These are phyloP conservation scores for Zhengitettix transpicula DNA, from an alignment of 2,888 invertebrate genomes.

Conservation along the genomic window DNA sequence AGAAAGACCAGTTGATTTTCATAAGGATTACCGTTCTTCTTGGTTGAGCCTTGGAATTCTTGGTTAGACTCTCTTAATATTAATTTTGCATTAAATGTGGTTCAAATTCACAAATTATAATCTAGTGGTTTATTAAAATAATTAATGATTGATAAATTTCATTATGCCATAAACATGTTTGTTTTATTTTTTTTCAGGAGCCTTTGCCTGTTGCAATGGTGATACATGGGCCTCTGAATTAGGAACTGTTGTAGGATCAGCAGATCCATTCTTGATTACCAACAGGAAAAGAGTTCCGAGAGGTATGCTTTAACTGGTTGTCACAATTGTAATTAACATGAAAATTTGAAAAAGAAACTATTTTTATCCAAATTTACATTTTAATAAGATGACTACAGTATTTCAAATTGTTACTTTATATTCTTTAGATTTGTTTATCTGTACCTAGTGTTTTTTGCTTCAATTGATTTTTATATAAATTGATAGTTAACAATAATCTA, in stretches of 20 bases:
- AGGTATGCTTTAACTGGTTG: conserved; percentile 25
- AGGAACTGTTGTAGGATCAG: conserved; percentile 51
- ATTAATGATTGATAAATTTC: too few relatives aligned
- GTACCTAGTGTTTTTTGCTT: too few relatives aligned
- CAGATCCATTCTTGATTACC: conserved; percentile 60
- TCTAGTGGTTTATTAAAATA: too few relatives aligned
- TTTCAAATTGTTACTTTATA: not conserved
- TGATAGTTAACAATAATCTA: too few relatives aligned
- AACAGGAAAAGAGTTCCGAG: conserved; percentile 55
- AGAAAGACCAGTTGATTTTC: conserved; percentile 64
- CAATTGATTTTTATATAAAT: too few relatives aligned
- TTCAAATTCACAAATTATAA: too few relatives aligned
- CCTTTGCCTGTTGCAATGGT: conserved; percentile 66
- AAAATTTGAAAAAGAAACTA: not conserved
- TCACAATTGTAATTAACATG: not conserved
- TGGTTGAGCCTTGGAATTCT: conserved; percentile 68
- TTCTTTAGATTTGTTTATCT: too few relatives aligned
- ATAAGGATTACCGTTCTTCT: conserved; percentile 54
- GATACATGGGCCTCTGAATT: conserved; percentile 88
- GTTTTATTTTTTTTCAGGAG: conserved; percentile 29
- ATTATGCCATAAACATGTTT: not conserved
- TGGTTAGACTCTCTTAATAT: conserved; percentile 28
- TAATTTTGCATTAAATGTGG: too few relatives aligned
- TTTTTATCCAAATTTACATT: not conserved
- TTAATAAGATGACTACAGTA: too few relatives aligned